These are phyloP conservation scores for Microctenopoma steveboyesi DNA, from an alignment of 2,797 vertebrate genomes.

Conservation along the genomic window DNA sequence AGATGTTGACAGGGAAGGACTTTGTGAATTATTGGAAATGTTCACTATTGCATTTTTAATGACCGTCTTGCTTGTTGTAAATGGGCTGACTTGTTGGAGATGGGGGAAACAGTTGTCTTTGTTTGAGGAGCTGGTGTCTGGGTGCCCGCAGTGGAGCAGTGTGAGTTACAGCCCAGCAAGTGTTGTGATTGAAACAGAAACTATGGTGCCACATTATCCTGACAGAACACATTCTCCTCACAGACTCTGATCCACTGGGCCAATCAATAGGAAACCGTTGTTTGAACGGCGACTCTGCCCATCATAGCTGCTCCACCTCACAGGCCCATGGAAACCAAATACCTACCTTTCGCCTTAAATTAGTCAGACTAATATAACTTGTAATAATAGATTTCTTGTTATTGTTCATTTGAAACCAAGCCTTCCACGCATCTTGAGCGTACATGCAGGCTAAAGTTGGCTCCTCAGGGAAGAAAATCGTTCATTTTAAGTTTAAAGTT, in stretches of 20 bases:
- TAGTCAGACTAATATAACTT: slow-evolving; percentile 70
- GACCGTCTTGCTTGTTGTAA: slow-evolving; percentile 76
- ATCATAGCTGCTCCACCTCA: slow-evolving; percentile 69
- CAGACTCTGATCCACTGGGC: slow-evolving; percentile 76
- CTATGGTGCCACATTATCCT: slow-evolving; percentile 77
- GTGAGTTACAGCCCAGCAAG: slow-evolving; percentile 75
- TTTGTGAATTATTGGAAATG: slow-evolving; percentile 91
- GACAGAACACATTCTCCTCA: slow-evolving; percentile 81
- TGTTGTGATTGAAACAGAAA: slow-evolving; percentile 85
- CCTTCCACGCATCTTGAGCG: slow-evolving; percentile 19
- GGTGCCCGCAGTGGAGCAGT: slow-evolving; percentile 68
- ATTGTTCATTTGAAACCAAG: slow-evolving; percentile 64
- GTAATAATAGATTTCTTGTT: slow-evolving; percentile 70
- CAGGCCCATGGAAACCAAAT: slow-evolving; percentile 73
- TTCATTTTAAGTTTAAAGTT: neutral
- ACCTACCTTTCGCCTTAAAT: slow-evolving; percentile 79
- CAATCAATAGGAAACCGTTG: slow-evolving; percentile 80
- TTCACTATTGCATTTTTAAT: slow-evolving; percentile 87
- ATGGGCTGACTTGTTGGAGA: slow-evolving; percentile 60
- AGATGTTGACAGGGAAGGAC: slow-evolving; percentile 92
- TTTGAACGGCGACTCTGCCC: slow-evolving; percentile 73
- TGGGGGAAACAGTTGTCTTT: slow-evolving; percentile 68
- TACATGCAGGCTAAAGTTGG: slow-evolving; percentile 7
- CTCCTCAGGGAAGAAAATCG: neutral
- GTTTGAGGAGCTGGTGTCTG: slow-evolving; percentile 77